A percentile compares a stretch with the other conserved stretches of the same genome.
These are phyloP conservation scores for Macrotis lagotis DNA, from an alignment of 2,113 vertebrate genomes.

Conservation along the genomic window DNA sequence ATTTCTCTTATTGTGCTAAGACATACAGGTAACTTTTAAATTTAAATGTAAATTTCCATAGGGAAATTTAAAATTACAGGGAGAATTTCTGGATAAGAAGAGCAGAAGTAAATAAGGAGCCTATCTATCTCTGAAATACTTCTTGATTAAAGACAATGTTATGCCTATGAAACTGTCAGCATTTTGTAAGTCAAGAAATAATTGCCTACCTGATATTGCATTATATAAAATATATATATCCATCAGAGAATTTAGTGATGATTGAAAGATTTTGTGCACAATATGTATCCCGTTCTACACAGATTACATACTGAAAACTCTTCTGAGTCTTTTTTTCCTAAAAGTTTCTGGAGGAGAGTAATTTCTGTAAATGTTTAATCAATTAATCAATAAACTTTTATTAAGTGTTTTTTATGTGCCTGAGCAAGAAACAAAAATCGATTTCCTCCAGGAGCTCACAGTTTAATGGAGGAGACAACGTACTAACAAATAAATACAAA, in stretches of 20 bases:
- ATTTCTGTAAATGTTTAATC: neutral
- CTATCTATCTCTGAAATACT: neutral
- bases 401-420: neutral
- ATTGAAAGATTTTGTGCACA: neutral
- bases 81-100: neutral
- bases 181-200: conserved; percentile 4
- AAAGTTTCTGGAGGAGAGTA: neutral
- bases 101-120: neutral
- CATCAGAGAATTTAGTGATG: neutral
- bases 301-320: neutral
- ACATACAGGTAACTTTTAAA: neutral
- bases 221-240: neutral
- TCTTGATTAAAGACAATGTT: neutral
- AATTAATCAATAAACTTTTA: neutral
- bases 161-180: neutral
- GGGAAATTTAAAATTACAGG: neutral
- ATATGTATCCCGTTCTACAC: too few species aligned
- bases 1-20: neutral
- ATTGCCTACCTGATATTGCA: neutral
- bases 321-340: neutral
- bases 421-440: neutral
- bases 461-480: too few species aligned
- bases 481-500: neutral
- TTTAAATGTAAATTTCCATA: too few species aligned
- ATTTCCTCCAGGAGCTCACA: neutral